Evolutionary conservation across 2,888 invertebrate genomes (phyloP).

Genomic region (Folsomia candida): DNA sequence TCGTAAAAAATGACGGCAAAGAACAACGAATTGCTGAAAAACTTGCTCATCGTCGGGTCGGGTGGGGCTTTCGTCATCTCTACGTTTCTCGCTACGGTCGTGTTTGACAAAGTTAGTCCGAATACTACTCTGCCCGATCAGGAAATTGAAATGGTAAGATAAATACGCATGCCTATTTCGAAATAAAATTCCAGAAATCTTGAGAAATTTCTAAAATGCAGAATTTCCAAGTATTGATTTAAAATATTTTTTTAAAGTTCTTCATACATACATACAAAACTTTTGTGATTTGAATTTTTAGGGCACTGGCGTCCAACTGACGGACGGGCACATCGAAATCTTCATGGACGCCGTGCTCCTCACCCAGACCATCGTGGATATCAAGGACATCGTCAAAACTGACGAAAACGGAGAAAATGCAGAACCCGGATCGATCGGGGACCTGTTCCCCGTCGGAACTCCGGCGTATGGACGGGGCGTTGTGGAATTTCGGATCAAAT

Average conservation of each 20-base stretch:
- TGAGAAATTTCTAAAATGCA: no score
- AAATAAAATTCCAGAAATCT: no score
- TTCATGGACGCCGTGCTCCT: constrained; percentile 36
- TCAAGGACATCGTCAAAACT: constrained; percentile 32
- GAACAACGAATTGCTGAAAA: constrained; percentile 31
- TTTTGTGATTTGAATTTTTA: no score
- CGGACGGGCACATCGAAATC: constrained; percentile 35
- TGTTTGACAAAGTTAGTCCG: constrained; percentile 29
- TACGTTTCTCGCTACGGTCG: constrained; percentile 34
- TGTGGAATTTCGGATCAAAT: constrained; percentile 24
- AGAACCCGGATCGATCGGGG: constrained; percentile 33
- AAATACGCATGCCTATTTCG: no score
- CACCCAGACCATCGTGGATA: constrained; percentile 24
- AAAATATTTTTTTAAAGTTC: background rate
- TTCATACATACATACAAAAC: background rate
- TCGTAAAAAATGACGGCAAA: no score
- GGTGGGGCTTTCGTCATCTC: constrained; percentile 27
- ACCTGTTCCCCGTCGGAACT: constrained; percentile 36
- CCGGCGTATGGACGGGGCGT: constrained; percentile 30
- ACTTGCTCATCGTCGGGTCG: constrained; percentile 26
- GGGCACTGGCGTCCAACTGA: constrained; percentile 34
- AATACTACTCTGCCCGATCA: constrained; percentile 28
- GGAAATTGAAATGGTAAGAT: constrained; percentile 34
- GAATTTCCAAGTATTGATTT: background rate
- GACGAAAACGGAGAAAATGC: constrained; percentile 23